Evolutionary conservation across 2,888 invertebrate species (phyloP).

Genomic region (Boloria euphrosyne): DNA sequence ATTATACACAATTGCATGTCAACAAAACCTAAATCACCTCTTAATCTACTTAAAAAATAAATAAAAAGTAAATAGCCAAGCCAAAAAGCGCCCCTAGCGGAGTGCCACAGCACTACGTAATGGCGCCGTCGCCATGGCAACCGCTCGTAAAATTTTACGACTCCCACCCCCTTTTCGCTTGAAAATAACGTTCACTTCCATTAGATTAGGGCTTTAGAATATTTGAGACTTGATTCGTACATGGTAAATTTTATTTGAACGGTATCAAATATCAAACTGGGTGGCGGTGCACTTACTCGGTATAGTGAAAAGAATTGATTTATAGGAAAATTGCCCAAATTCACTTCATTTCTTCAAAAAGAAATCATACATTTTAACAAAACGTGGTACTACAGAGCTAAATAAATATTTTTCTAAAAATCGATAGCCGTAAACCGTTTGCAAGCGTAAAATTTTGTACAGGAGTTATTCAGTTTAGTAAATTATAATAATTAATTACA

Average conservation of each 20-base stretch:
- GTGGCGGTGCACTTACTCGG: background rate
- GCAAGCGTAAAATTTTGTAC: no score
- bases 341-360: no score
- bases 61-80: constrained; percentile 7
- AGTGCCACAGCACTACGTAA: constrained; percentile 53
- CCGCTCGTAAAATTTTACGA: constrained; percentile 77
- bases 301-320: background rate
- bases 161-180: constrained; percentile 58
- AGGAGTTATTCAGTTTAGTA: no score
- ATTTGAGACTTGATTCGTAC: constrained; percentile 34
- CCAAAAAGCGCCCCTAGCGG: constrained; percentile 32
- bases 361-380: no score
- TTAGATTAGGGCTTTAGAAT: constrained; percentile 45
- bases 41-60: background rate
- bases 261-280: constrained; percentile 5
- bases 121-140: constrained; percentile 70
- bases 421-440: no score
- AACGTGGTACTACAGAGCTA: no score
- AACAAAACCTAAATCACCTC: constrained; percentile 12
- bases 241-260: constrained; percentile 19
- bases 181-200: constrained; percentile 50
- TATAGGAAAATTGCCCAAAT: no score
- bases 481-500: no score
- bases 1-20: background rate
- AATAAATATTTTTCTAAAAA: no score